Evolutionary conservation across 2,888 invertebrate genomes (phyloP).

Genomic region (Junonia oenone): DNA sequence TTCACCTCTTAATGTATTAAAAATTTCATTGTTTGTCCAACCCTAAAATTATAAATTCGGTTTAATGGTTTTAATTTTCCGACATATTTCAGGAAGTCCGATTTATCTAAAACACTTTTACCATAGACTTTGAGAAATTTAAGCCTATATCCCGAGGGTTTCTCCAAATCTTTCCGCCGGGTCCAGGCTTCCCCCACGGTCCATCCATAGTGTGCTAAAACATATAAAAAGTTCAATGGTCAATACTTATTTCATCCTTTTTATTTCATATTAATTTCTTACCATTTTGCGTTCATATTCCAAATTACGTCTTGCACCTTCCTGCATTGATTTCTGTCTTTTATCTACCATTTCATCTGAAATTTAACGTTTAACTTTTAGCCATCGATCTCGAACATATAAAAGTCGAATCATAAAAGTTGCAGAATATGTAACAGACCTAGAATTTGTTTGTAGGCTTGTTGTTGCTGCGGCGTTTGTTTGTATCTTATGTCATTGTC

Average conservation of each 20-base stretch:
- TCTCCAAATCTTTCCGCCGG: slow-evolving; percentile 87
- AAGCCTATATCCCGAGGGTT: slow-evolving; percentile 85
- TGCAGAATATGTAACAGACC: too few relatives aligned
- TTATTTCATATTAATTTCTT: slow-evolving; percentile 26
- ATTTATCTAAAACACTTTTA: too few relatives aligned
- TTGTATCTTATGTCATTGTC: slow-evolving; percentile 86
- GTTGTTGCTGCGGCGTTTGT: slow-evolving; percentile 75
- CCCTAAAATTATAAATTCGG: slow-evolving; percentile 44
- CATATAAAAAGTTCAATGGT: slow-evolving; percentile 20
- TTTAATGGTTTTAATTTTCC: not conserved
- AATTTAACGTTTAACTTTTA: too few relatives aligned
- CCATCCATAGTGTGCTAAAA: slow-evolving; percentile 60
- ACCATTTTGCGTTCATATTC: slow-evolving; percentile 79
- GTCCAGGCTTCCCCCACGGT: slow-evolving; percentile 85
- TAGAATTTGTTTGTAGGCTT: slow-evolving; percentile 79
- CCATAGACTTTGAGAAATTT: slow-evolving; percentile 89
- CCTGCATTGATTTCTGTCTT: slow-evolving; percentile 68
- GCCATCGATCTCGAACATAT: too few relatives aligned
- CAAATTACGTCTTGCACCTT: slow-evolving; percentile 64
- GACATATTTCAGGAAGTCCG: too few relatives aligned
- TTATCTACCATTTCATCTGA: slow-evolving; percentile 81
- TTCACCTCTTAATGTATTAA: slow-evolving; percentile 55
- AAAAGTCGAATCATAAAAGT: too few relatives aligned
- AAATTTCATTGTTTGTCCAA: slow-evolving; percentile 69
- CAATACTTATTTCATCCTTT: too few relatives aligned